These are phyloP conservation scores for Sus cebifrons DNA, from an alignment of 2,797 vertebrate species.

Conservation along the genomic window DNA sequence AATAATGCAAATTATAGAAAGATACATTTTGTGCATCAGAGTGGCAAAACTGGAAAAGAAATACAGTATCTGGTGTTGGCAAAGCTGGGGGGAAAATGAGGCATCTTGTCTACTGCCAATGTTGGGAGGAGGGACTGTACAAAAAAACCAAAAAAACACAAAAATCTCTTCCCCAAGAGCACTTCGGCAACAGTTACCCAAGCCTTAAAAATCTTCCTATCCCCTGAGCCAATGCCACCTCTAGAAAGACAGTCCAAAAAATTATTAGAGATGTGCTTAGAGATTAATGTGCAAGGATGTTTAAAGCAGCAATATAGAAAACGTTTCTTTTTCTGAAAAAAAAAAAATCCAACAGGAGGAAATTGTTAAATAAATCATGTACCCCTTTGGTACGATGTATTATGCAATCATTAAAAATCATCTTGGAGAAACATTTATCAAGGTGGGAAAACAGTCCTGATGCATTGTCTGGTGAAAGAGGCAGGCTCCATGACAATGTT, in stretches of 20 bases:
- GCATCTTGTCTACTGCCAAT: neutral
- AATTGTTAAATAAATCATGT: slow-evolving; percentile 67
- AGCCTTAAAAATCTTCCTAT: slow-evolving; percentile 52
- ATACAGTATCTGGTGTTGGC: neutral
- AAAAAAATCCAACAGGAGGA: slow-evolving; percentile 56
- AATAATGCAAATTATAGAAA: slow-evolving; percentile 42
- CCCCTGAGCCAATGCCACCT: slow-evolving; percentile 36
- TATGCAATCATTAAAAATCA: slow-evolving; percentile 72
- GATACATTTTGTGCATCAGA: slow-evolving; percentile 21
- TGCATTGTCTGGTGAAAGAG: neutral
- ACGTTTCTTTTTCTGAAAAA: neutral
- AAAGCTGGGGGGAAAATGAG: neutral
- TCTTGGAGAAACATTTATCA: slow-evolving; percentile 43
- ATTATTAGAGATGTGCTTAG: neutral
- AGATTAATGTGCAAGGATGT: slow-evolving; percentile 62
- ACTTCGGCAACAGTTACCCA: slow-evolving; percentile 54
- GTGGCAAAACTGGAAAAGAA: slow-evolving; percentile 59
- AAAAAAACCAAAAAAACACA: neutral
- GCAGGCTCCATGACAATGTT: neutral
- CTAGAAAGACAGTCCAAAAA: slow-evolving; percentile 60
- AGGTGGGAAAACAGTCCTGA: neutral
- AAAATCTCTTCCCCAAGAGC: slow-evolving; percentile 35
- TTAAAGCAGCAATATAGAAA: slow-evolving; percentile 16
- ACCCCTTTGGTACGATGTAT: neutral
- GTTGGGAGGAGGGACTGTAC: neutral